Percentiles rank a stretch among this genome's conserved stretches.
Conservation (phyloP, 2,113 vertebrate genomes). For the Clarias gariepinus region DNA sequence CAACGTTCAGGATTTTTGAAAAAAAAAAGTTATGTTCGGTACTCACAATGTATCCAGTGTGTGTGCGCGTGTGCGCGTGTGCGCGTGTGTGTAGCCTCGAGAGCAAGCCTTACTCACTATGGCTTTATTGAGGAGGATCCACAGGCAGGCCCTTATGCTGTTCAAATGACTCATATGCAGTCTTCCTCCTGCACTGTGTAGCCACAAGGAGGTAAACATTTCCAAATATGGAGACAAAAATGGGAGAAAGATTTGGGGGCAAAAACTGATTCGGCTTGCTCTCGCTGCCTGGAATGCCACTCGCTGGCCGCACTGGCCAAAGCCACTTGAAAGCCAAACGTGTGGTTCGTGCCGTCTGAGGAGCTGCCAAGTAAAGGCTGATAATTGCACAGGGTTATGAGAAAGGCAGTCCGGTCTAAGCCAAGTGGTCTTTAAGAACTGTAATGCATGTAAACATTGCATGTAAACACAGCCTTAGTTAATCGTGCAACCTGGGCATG, state of each 20-base stretch:
- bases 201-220: slow-evolving; percentile 97
- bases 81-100: slow-evolving; percentile 46
- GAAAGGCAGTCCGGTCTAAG: slow-evolving; percentile 47
- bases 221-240: slow-evolving; percentile 95
- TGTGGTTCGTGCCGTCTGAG: slow-evolving; percentile 67
- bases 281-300: slow-evolving; percentile 74
- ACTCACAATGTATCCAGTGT: slow-evolving; percentile 66
- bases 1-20: slow-evolving; percentile 28
- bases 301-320: slow-evolving; percentile 63
- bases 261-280: slow-evolving; percentile 82
- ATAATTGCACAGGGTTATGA: slow-evolving; percentile 63
- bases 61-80: background rate
- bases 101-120: slow-evolving; percentile 57
- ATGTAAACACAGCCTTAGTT: background rate
- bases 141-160: slow-evolving; percentile 66
- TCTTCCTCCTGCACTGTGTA: slow-evolving; percentile 76
- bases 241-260: slow-evolving; percentile 78
- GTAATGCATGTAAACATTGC: slow-evolving; percentile 11
- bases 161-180: slow-evolving; percentile 76
- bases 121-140: slow-evolving; percentile 61
- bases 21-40: slow-evolving; percentile 49
- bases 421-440: slow-evolving; percentile 11
- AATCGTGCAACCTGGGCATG: background rate
- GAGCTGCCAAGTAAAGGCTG: slow-evolving; percentile 59
- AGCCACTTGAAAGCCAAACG: slow-evolving; percentile 69